These are phyloP conservation scores for Conger conger DNA, from an alignment of 2,113 vertebrate genomes.

Conservation along the genomic window DNA sequence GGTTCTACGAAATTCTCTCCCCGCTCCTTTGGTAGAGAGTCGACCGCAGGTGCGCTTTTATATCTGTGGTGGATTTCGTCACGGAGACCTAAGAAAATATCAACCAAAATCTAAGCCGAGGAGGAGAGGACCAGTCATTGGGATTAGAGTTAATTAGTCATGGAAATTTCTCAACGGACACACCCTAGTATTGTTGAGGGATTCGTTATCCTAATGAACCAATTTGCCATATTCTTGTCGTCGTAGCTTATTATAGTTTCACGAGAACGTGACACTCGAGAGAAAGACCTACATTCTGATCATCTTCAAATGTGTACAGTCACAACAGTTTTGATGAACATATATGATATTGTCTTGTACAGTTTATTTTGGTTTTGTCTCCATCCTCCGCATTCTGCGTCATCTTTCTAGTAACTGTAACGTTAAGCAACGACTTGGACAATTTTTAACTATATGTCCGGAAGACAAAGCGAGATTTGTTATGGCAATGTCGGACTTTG, in stretches of 20 bases:
- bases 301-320: not conserved
- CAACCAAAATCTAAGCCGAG: conserved; percentile 52
- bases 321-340: not conserved
- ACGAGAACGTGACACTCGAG: not conserved
- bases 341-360: not conserved
- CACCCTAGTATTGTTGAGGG: not conserved
- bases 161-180: conserved; percentile 26
- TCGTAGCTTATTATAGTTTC: too few species aligned
- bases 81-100: conserved; percentile 48
- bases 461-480: not conserved
- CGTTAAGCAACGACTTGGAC: not conserved
- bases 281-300: not conserved
- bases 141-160: conserved; percentile 30
- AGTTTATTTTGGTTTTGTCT: not conserved
- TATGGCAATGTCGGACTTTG: not conserved
- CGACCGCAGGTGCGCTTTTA: conserved; percentile 62
- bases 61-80: conserved; percentile 58
- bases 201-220: not conserved
- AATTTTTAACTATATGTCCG: not conserved
- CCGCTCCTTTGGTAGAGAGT: conserved; percentile 11
- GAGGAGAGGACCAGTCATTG: not conserved
- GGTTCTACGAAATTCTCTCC: not conserved
- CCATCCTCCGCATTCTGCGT: not conserved
- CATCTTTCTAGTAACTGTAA: not conserved
- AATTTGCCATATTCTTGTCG: conserved; percentile 16